phyloP scores from a whole-genome alignment of 2,888 invertebrate species.

The Melanostoma scalare region DNA sequence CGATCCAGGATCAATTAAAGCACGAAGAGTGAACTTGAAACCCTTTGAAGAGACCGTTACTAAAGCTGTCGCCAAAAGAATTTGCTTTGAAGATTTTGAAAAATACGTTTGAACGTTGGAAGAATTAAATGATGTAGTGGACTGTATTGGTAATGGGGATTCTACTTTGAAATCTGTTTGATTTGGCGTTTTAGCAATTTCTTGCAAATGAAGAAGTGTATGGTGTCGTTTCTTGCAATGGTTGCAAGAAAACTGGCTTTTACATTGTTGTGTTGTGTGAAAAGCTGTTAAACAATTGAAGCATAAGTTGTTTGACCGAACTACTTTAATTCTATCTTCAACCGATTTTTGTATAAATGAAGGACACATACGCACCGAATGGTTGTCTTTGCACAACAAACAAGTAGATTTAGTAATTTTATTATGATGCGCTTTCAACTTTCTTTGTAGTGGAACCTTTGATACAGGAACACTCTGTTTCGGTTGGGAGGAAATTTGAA shows the following conservation, averaged over 20 bases:
- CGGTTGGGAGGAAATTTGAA: neutral
- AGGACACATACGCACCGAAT: conserved; percentile 17
- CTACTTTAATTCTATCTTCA: conserved; percentile 1
- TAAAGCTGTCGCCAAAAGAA: conserved; percentile 15
- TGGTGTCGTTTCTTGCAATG: conserved; percentile 21
- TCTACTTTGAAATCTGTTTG: neutral
- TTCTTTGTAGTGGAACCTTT: neutral
- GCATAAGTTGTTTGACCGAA: conserved; percentile 21
- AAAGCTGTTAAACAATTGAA: conserved; percentile 26
- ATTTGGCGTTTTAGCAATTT: neutral
- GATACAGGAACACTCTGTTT: neutral
- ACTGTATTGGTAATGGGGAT: conserved; percentile 11
- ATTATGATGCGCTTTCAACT: neutral
- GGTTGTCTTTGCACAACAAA: conserved; percentile 1
- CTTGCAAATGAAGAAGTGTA: conserved; percentile 3
- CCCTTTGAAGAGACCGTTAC: neutral
- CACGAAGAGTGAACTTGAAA: neutral
- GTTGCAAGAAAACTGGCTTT: conserved; percentile 12
- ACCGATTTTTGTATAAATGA: conserved; percentile 15
- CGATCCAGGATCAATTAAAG: conserved; percentile 23
- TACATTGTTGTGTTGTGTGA: conserved; percentile 8
- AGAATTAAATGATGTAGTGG: neutral
- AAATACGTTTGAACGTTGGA: neutral
- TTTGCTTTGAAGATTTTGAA: neutral
- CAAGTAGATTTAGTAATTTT: conserved; percentile 13